Evolutionary conservation across 2,888 invertebrate species (phyloP), one percentile per base, ranked within the genome.

Genomic region (Neoitamus cyanurus): DNA sequence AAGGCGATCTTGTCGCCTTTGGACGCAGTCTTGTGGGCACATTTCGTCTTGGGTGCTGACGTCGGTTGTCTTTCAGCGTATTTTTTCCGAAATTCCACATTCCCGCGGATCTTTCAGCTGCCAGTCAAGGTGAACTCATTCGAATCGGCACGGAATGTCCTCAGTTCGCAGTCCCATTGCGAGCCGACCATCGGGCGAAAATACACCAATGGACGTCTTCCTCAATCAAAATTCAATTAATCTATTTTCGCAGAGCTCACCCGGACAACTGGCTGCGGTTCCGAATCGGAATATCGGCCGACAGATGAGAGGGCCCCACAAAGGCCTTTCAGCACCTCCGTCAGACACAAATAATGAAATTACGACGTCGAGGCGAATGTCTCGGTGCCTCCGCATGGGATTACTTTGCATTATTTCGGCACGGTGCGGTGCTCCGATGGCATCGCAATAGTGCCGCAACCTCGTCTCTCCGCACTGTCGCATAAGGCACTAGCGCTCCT

Each of bases 221-320:
- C 36, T 69, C 82, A 83, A 83, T 83, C 37, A 83, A 83, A 83
- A 36, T 34, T 68, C 82, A 83, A 83, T 83, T 83, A 83, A 83
- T 83, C 25, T 69, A 77, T 42, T 77, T 77, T 77, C 31, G 58
- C 58, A 58, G 58, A 9, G 9, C 58, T 25, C 25, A 6, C 58
- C 58, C 46, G 28, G 20, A 36, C 73, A 72, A 72, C 77, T 25
- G 48, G 37, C n/a, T 46, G 37, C 5, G 46, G 77, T 46, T 37
- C 75, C 20, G 46, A 77, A 25, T 46, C 28, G 28, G 75, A 37
- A 37, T 13, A 13, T 75, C 42, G 25, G 7, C 25, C 73, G 36
- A 34, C 20, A 20, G 28, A 31, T 42, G 28, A 46, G 42, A 77
- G 13, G 77, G 25, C 46, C 46, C 73, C 31, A 73, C 36, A 73